Evolutionary conservation across 2,113 vertebrate genomes (phyloP).

Genomic region (Cavia porcellus): DNA sequence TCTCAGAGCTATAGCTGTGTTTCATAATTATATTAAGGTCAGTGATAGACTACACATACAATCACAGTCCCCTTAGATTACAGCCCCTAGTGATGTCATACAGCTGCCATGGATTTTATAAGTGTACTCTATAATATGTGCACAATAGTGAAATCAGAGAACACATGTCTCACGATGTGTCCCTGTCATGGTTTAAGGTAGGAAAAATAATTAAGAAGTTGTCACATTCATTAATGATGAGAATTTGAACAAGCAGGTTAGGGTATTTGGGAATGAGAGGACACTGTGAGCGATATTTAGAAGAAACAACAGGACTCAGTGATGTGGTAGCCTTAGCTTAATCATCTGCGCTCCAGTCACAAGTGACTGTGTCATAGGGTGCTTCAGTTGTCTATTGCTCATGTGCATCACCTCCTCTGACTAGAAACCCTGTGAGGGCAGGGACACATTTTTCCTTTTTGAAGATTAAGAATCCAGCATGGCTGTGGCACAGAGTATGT

Average conservation of each 20-base stretch:
- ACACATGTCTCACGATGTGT: neutral
- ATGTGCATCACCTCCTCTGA: neutral
- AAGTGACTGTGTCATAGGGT: neutral
- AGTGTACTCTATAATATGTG: neutral
- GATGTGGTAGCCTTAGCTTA: neutral
- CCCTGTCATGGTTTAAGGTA: neutral
- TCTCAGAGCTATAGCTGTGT: neutral
- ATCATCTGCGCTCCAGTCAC: neutral
- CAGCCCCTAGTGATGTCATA: neutral
- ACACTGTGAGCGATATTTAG: neutral
- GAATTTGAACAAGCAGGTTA: slow-evolving; percentile 23
- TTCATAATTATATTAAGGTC: neutral
- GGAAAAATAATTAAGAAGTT: neutral
- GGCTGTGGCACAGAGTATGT: neutral
- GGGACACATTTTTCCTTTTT: neutral
- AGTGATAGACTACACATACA: neutral
- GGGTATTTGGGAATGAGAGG: neutral
- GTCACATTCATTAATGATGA: neutral
- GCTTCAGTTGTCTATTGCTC: neutral
- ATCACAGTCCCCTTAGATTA: neutral
- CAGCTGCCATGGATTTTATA: neutral
- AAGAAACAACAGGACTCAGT: neutral
- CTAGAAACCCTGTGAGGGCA: neutral
- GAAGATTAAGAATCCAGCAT: neutral
- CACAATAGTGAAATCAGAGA: neutral